Conservation (phyloP, 92 coral and sea anemone species). For the Palythoa heliodiscus region DNA sequence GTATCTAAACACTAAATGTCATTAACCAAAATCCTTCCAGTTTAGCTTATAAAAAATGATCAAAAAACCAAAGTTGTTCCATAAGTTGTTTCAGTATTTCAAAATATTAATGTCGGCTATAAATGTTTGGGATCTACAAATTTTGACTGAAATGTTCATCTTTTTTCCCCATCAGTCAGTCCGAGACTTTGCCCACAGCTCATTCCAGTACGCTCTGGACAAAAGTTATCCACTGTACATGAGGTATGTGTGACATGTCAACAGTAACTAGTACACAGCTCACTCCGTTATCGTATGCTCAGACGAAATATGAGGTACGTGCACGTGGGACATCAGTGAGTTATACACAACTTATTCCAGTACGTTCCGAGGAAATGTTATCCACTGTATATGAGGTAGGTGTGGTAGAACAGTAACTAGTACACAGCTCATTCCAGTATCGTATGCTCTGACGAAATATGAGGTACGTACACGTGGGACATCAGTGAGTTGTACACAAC, state of each 20-base stretch:
- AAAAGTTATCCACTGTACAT: slow-evolving; percentile 92
- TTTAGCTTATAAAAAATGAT: no score
- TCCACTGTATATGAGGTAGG: slow-evolving; percentile 76
- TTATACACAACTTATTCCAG: slow-evolving; percentile 80
- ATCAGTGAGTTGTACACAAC: no score
- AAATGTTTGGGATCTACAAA: background rate
- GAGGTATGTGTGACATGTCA: slow-evolving; percentile 63
- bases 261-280: background rate
- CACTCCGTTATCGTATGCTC: no score
- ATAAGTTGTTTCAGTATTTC: no score
- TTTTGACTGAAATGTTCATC: background rate
- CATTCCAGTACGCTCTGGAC: slow-evolving; percentile 88
- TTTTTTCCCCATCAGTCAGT: slow-evolving; percentile 69
- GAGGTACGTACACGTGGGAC: slow-evolving; percentile 67
- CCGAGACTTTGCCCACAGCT: slow-evolving; percentile 95
- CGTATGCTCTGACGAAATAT: no score
- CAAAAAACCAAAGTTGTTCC: no score
- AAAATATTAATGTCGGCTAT: no score
- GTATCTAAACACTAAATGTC: no score
- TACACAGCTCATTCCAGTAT: no score
- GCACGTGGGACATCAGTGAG: no score
- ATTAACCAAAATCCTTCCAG: no score
- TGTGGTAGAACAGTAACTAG: background rate
- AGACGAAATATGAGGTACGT: no score
- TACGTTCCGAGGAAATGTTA: slow-evolving; percentile 84